phyloP scores from a whole-genome alignment of 2,797 vertebrate species.

The Ctenochaetus hawaiiensis region DNA sequence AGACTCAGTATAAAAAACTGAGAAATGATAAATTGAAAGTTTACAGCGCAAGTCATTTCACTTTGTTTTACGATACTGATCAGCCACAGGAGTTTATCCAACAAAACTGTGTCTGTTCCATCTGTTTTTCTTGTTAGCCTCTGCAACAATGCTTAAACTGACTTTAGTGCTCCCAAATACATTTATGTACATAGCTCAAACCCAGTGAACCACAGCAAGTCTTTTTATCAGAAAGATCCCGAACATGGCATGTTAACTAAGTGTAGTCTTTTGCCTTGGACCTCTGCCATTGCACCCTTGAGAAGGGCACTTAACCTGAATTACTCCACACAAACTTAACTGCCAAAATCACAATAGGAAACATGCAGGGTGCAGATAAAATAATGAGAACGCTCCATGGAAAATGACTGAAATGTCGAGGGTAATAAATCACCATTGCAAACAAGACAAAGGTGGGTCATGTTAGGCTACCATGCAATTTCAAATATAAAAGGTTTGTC shows the following conservation, averaged over 20 bases:
- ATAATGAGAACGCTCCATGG: constrained; percentile 14
- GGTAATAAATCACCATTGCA: constrained; percentile 16
- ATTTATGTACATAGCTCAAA: constrained; percentile 40
- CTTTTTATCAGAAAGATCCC: constrained; percentile 66
- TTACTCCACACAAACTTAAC: constrained; percentile 41
- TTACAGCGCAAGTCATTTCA: constrained; percentile 66
- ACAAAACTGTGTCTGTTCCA: constrained; percentile 59
- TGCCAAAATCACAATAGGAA: constrained; percentile 40
- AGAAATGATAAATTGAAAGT: constrained; percentile 66
- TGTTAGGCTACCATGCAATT: background rate
- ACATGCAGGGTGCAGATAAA: constrained; percentile 9
- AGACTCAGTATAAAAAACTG: constrained; percentile 58
- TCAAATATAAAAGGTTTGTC: background rate
- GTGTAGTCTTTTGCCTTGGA: constrained; percentile 62
- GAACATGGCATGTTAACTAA: constrained; percentile 55
- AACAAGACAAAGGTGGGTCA: constrained; percentile 19
- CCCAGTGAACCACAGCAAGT: constrained; percentile 50
- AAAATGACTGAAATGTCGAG: constrained; percentile 23
- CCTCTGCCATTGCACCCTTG: constrained; percentile 62
- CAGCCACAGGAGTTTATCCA: constrained; percentile 58
- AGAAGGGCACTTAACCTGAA: constrained; percentile 66
- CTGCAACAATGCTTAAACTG: constrained; percentile 44
- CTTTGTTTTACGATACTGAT: constrained; percentile 71
- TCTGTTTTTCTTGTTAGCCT: constrained; percentile 75
- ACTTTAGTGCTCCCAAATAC: constrained; percentile 65